Evolutionary conservation across 2,113 vertebrate species (phyloP).

Genomic region (Galbula dea): DNA sequence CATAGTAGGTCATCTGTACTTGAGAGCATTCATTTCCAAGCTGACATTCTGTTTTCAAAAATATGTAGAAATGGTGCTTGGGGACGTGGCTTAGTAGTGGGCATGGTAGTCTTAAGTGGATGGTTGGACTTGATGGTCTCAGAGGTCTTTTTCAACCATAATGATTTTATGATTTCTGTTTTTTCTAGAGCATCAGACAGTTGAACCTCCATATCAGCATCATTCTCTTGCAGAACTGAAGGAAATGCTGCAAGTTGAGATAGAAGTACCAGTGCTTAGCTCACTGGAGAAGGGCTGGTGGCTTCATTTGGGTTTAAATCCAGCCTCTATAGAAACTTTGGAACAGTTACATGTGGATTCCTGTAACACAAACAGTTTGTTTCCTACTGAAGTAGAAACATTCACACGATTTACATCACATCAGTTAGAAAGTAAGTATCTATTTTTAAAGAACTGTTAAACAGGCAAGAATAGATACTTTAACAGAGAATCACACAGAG

Average conservation of each 20-base stretch:
- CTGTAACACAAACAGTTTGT: neutral
- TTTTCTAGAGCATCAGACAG: constrained; percentile 45
- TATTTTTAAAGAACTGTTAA: neutral
- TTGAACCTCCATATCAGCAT: neutral
- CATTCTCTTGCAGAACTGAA: constrained; percentile 48
- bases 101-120: too few species aligned
- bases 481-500: neutral
- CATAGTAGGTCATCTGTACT: neutral
- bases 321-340: neutral
- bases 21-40: neutral
- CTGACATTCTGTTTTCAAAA: neutral
- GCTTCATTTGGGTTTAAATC: constrained; percentile 37
- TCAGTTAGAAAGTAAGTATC: constrained; percentile 69
- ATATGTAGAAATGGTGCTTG: too few species aligned
- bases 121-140: too few species aligned
- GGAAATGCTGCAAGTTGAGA: neutral
- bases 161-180: too few species aligned
- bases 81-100: too few species aligned
- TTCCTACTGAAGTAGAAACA: constrained; percentile 33
- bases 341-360: constrained; percentile 22
- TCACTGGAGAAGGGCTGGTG: constrained; percentile 21
- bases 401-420: neutral
- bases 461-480: neutral
- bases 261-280: constrained; percentile 10
- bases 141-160: too few species aligned